A percentile compares a stretch with the other conserved stretches of the same genome.
phyloP scores from a whole-genome alignment of 2,113 vertebrate genomes.

The Paraplagusia blochii region DNA sequence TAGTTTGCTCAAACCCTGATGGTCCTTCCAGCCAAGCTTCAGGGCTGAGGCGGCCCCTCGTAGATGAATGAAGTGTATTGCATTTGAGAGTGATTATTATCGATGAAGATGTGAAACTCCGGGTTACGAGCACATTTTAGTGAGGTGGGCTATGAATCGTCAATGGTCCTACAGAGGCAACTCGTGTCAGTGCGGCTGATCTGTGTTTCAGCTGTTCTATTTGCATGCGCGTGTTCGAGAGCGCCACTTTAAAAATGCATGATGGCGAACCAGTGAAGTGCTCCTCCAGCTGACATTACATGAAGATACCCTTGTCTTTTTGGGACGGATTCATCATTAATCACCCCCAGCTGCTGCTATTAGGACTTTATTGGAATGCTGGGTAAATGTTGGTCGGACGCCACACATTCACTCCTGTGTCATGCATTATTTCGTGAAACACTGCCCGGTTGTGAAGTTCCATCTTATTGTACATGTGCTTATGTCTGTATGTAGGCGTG shows the following conservation, averaged over 20 bases:
- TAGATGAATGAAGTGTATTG: conserved; percentile 28
- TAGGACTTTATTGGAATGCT: background rate
- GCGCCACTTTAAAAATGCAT: conserved; percentile 1
- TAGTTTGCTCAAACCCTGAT: conserved; percentile 3
- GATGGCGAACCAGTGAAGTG: conserved; percentile 21
- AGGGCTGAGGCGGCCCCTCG: conserved; percentile 17
- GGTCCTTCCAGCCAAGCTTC: conserved; percentile 3
- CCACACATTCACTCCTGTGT: no score
- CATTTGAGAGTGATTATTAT: conserved; percentile 43
- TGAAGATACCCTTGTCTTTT: conserved; percentile 32
- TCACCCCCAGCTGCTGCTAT: background rate
- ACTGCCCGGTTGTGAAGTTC: no score
- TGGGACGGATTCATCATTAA: conserved; percentile 12
- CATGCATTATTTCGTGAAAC: no score
- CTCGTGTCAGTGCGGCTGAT: conserved; percentile 4
- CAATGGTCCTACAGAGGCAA: conserved; percentile 23
- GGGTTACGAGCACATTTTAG: conserved; percentile 27
- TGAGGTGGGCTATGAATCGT: conserved; percentile 20
- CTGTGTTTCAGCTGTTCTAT: conserved; percentile 16
- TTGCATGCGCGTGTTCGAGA: conserved; percentile 24
- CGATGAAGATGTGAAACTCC: conserved; percentile 45
- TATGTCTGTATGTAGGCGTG: conserved; percentile 15
- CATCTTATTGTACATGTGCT: no score
- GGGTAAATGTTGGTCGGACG: background rate
- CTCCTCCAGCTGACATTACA: conserved; percentile 19